phyloP scores from a whole-genome alignment of 2,113 vertebrate species.

The Petrocephalus zakoni region DNA sequence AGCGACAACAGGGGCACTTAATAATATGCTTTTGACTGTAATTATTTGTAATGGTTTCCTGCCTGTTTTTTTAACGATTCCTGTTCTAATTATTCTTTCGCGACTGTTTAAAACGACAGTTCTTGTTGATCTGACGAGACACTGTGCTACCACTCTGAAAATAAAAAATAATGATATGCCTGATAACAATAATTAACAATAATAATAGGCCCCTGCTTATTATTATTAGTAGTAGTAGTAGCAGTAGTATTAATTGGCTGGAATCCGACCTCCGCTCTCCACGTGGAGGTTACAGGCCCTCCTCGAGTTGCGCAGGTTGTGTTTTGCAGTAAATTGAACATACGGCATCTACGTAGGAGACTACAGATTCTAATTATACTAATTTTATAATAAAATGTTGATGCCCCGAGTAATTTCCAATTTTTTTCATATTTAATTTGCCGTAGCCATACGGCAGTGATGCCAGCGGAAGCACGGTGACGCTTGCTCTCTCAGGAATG shows the following conservation, averaged over 20 bases:
- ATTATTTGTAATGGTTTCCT: not conserved
- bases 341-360: not conserved
- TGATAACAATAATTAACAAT: not conserved
- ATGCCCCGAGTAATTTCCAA: not conserved
- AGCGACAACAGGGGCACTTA: not conserved
- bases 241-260: not conserved
- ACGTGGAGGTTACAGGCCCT: not conserved
- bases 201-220: not conserved
- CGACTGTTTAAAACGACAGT: not conserved
- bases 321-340: not conserved
- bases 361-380: not conserved
- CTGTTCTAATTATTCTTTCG: not conserved
- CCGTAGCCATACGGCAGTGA: too few relatives aligned
- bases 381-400: not conserved
- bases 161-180: not conserved
- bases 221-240: not conserved
- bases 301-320: not conserved
- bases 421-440: too few relatives aligned
- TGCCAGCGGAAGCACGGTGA: too few relatives aligned
- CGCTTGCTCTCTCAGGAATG: slow-evolving; percentile 59
- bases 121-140: not conserved
- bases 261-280: too few relatives aligned
- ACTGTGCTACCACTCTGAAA: not conserved
- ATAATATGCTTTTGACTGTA: not conserved
- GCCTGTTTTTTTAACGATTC: not conserved